A percentile compares a stretch with the other conserved stretches of the same genome.
Conservation (phyloP, 2,888 invertebrate species). For the Liposcelis brunnea region DNA sequence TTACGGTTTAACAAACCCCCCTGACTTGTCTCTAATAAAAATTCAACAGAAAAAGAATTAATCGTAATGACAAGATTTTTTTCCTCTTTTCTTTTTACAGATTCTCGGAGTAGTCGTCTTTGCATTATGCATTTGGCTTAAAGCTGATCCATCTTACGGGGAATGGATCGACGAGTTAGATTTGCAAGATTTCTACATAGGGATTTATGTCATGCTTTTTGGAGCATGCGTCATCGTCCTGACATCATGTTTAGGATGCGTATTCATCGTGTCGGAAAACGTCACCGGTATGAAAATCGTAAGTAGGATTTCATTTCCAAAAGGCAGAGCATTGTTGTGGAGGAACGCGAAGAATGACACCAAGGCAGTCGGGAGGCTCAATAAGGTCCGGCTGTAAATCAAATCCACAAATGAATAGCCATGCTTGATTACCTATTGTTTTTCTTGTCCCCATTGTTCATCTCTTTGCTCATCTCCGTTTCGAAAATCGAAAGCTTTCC, state of each 20-base stretch:
- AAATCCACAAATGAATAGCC: too few species aligned
- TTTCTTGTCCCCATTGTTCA: too few species aligned
- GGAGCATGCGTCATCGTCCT: slow-evolving; percentile 54
- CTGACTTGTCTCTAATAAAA: too few species aligned
- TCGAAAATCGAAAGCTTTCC: too few species aligned
- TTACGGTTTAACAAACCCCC: too few species aligned
- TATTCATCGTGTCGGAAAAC: slow-evolving; percentile 65
- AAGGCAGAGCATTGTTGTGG: too few species aligned
- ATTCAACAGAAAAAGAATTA: too few species aligned
- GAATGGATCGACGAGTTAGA: slow-evolving; percentile 64
- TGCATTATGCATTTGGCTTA: slow-evolving; percentile 63
- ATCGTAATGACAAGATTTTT: background rate
- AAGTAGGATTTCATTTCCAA: slow-evolving; percentile 27
- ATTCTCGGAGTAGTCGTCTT: slow-evolving; percentile 53
- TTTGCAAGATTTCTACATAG: slow-evolving; percentile 62
- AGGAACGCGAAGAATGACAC: too few species aligned
- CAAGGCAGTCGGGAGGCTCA: too few species aligned
- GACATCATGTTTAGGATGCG: slow-evolving; percentile 64
- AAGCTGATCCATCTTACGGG: slow-evolving; percentile 62
- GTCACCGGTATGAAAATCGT: slow-evolving; percentile 48
- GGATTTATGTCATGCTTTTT: slow-evolving; percentile 63
- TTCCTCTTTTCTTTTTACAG: background rate
- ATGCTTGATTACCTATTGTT: too few species aligned
- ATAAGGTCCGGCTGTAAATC: too few species aligned
- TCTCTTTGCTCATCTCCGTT: too few species aligned